These are phyloP conservation scores for Anabacerthia variegaticeps DNA, from an alignment of 2,797 vertebrate species.

Conservation along the genomic window DNA sequence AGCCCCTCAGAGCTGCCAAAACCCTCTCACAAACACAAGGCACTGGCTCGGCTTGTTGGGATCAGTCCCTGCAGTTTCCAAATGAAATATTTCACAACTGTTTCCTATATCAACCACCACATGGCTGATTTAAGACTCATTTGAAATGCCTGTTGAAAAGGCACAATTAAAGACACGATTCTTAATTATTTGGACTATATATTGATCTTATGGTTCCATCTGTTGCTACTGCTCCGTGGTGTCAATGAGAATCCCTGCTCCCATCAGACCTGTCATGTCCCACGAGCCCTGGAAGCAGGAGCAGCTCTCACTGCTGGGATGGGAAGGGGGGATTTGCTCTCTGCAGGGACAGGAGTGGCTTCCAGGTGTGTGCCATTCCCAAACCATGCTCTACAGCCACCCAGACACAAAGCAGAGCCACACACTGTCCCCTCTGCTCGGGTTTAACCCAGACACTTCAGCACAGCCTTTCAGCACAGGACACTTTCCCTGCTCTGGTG, in stretches of 20 bases:
- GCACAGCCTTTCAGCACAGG: no score
- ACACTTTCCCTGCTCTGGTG: not conserved
- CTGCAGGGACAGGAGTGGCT: not conserved
- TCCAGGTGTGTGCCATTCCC: not conserved
- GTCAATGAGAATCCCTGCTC: not conserved
- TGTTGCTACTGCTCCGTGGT: not conserved
- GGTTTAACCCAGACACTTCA: not conserved
- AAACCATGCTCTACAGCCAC: not conserved
- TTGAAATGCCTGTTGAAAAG: conserved; percentile 36
- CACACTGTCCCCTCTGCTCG: not conserved
- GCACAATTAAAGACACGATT: conserved; percentile 18
- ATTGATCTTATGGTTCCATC: conserved; percentile 44
- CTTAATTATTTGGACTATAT: conserved; percentile 40
- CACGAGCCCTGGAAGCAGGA: not conserved
- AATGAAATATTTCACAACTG: not conserved
- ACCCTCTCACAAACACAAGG: not conserved
- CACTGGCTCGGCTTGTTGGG: accelerated
- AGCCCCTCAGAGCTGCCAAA: not conserved
- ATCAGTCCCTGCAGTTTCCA: not conserved
- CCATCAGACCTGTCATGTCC: not conserved
- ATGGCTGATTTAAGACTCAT: not conserved
- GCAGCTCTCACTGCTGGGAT: not conserved
- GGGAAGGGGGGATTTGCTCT: not conserved
- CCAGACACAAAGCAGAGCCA: not conserved
- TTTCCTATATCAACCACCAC: not conserved